Conservation (phyloP, 2,113 vertebrate species). For the Cryptomyrus ogoouensis region DNA sequence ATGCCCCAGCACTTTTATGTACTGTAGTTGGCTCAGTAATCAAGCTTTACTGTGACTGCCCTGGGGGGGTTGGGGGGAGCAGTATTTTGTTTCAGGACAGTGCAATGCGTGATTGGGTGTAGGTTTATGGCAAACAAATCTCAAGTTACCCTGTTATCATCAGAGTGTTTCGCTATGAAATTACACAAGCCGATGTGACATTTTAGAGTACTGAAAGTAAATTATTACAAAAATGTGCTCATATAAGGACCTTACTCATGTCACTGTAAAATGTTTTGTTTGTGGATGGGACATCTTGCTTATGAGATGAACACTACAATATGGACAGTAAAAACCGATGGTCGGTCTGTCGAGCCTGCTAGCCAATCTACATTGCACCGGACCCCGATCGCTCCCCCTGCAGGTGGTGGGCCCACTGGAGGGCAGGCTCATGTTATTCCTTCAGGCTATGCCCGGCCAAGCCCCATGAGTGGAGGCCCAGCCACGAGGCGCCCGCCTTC, state of each 20-base stretch:
- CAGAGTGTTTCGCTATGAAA: background rate
- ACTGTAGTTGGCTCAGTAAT: background rate
- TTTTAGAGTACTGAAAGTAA: slow-evolving; percentile 1
- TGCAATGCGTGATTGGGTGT: slow-evolving; percentile 28
- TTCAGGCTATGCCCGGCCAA: background rate
- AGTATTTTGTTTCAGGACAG: slow-evolving; percentile 43
- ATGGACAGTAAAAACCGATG: background rate
- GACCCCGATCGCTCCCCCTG: background rate
- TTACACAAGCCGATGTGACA: background rate
- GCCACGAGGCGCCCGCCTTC: background rate
- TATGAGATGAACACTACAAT: background rate
- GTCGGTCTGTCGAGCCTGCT: background rate
- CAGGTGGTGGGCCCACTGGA: background rate
- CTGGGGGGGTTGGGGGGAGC: background rate
- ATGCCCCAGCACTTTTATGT: background rate
- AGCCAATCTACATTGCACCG: background rate
- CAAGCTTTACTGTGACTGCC: background rate
- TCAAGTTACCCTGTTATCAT: slow-evolving; percentile 10
- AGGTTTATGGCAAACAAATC: slow-evolving; percentile 7
- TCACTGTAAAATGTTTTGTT: background rate
- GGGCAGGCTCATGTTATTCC: background rate
- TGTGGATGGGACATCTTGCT: background rate
- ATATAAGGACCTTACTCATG: background rate
- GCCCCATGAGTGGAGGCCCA: background rate
- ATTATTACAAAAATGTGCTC: background rate